phyloP scores from a whole-genome alignment of 2,113 vertebrate genomes.

The Trochalopteron elliotii region DNA sequence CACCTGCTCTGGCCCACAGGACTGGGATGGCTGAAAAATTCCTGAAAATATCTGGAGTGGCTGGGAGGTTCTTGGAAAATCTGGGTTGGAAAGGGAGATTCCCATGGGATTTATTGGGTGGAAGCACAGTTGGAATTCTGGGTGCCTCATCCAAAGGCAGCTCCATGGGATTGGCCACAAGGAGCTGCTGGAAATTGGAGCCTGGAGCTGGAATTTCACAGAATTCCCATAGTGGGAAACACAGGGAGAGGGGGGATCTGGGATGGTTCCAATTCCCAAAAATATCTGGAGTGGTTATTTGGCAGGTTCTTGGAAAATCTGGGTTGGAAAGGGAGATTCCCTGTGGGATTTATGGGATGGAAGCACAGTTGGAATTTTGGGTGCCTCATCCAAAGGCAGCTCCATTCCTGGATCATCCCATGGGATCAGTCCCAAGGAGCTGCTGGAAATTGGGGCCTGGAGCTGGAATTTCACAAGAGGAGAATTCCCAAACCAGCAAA shows the following conservation, averaged over 20 bases:
- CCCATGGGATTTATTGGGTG: accelerated
- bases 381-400: accelerated
- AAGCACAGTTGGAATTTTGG: not conserved
- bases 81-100: too few species aligned
- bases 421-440: not conserved
- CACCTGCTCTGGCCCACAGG: constrained; percentile 37
- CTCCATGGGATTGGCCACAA: not conserved
- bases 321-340: not conserved
- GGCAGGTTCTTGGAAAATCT: not conserved
- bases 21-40: not conserved
- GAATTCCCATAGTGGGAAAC: not conserved
- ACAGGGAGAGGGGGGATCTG: not conserved
- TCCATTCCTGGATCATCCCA: not conserved
- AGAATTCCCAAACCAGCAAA: not conserved
- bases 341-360: accelerated
- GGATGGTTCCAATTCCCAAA: not conserved
- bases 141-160: accelerated
- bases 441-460: accelerated
- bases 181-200: accelerated
- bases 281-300: not conserved
- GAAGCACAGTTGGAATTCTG: not conserved
- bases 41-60: not conserved
- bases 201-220: not conserved
- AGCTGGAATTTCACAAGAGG: not conserved
- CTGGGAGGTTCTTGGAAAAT: accelerated